Percentiles rank a stretch among this genome's conserved stretches.
Conservation (phyloP, 2,888 invertebrate genomes). For the Callyntrura guangdongensis region DNA sequence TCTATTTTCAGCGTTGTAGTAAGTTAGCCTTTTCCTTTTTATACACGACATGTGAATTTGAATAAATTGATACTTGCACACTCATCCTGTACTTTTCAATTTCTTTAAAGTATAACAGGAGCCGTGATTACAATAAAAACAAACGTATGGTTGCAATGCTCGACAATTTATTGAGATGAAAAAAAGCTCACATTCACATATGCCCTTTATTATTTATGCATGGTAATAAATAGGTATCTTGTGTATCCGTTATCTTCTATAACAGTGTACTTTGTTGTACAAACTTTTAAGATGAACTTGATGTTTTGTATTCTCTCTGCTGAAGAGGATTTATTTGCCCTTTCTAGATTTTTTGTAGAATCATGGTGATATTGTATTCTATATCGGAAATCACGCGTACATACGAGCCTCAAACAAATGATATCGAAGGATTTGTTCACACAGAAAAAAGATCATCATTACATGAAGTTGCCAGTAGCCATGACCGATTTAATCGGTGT, state of each 20-base stretch:
- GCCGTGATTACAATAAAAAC: conserved; percentile 38
- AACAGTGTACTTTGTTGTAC: too few relatives aligned
- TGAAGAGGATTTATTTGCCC: conserved; percentile 51
- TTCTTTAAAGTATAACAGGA: conserved; percentile 7
- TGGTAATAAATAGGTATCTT: background rate
- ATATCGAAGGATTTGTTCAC: background rate
- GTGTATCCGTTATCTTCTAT: background rate
- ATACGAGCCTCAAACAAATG: background rate
- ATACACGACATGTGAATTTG: background rate
- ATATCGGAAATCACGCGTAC: too few relatives aligned
- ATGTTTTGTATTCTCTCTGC: background rate
- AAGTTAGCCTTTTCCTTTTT: conserved; percentile 24
- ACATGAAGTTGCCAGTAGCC: background rate
- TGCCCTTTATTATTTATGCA: conserved; percentile 1
- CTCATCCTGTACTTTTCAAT: conserved; percentile 50
- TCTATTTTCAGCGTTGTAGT: conserved; percentile 30
- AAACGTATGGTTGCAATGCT: conserved; percentile 32
- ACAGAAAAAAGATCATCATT: conserved; percentile 11
- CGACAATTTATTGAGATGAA: conserved; percentile 6
- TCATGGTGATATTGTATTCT: conserved; percentile 54
- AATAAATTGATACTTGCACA: conserved; percentile 51
- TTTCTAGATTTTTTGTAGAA: conserved; percentile 52
- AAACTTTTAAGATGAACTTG: background rate
- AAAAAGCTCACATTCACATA: conserved; percentile 1
- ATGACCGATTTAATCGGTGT: conserved; percentile 13